Base-by-base conservation (phyloP, 2,113 vertebrate genomes). In the Mustela lutreola region DNA sequence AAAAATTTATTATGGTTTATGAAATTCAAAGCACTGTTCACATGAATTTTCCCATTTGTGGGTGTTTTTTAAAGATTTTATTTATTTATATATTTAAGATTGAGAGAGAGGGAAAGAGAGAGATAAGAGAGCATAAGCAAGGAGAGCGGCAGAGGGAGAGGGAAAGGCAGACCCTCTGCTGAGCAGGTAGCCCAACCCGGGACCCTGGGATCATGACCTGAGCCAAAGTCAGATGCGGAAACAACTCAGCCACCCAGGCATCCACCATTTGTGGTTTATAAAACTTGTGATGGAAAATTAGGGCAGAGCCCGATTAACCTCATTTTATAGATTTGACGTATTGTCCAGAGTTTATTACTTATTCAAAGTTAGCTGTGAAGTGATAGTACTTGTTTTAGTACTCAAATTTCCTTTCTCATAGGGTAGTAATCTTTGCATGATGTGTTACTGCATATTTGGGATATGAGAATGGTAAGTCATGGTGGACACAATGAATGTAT, bases 231-330 rank as follows among this genome's bases (percentile, higher is more conserved):
- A 70, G 33, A 70, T 36, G 33, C 67, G 8, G 19, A n/a, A 70
- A 36, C 67, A 67, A n/a, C 31, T 67, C 14, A 70, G 33, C 33
- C 67, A 70, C 33, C 67, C 33, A 21, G 18, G 67, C 4, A 19
- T 18, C 67, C 67, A 36, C 11, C 19, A 60, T 48, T 96, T 92
- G 26, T 63, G 11, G 5, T 89, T 84, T 83, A 94, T 73, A 73
- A 36, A 87, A 78, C 16, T 82, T 80, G 87, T 76, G 45, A 56
- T 21, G n/a, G 53, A 91, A 91, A 75, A 80, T 88, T 89, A 88
- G 45, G 78, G 84, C 33, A 85, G 58, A 91, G 14, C 67, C 33
- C 10, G 56, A 76, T 89, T 70, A 91, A 81, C 5, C 0, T 15
- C 7, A n/a, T 75, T 94, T 79, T 89, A 33, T 70, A 48, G 4